Conservation (phyloP, 2,888 invertebrate genomes). For the Phaedon cochleariae region DNA sequence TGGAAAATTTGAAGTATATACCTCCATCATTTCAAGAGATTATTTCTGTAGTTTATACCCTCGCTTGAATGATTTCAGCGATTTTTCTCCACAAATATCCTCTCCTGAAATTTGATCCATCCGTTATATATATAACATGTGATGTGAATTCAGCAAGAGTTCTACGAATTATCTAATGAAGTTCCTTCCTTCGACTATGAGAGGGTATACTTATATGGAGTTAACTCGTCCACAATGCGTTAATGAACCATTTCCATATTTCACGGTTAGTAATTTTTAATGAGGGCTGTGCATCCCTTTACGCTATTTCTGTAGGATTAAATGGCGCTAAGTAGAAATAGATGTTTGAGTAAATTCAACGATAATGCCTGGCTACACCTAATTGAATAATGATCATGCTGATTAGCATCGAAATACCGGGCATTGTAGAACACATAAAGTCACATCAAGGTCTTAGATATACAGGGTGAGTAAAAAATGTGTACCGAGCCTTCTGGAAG, state of each 20-base stretch:
- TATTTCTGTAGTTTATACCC: too few relatives aligned
- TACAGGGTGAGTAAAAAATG: too few relatives aligned
- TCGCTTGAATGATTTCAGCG: too few relatives aligned
- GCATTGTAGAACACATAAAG: too few relatives aligned
- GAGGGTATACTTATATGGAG: slow-evolving; percentile 33
- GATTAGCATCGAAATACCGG: background rate
- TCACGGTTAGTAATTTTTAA: slow-evolving; percentile 52
- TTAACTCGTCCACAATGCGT: slow-evolving; percentile 37
- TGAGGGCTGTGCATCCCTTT: slow-evolving; percentile 46
- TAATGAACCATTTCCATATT: slow-evolving; percentile 50
- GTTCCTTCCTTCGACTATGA: background rate
- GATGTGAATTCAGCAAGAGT: background rate
- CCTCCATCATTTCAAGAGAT: too few relatives aligned
- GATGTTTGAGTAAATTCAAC: slow-evolving; percentile 47
- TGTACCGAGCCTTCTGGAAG: too few relatives aligned
- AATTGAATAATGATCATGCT: background rate
- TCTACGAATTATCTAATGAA: background rate
- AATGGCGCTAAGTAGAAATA: slow-evolving; percentile 48
- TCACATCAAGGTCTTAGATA: too few relatives aligned
- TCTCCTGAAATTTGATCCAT: too few relatives aligned
- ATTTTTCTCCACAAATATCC: too few relatives aligned
- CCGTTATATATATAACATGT: too few relatives aligned
- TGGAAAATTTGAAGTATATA: too few relatives aligned
- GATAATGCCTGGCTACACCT: background rate
- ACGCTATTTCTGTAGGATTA: slow-evolving; percentile 46